These are phyloP conservation scores for Dermatophagoides farinae DNA, from an alignment of 1,140 invertebrate species.

Conservation along the genomic window DNA sequence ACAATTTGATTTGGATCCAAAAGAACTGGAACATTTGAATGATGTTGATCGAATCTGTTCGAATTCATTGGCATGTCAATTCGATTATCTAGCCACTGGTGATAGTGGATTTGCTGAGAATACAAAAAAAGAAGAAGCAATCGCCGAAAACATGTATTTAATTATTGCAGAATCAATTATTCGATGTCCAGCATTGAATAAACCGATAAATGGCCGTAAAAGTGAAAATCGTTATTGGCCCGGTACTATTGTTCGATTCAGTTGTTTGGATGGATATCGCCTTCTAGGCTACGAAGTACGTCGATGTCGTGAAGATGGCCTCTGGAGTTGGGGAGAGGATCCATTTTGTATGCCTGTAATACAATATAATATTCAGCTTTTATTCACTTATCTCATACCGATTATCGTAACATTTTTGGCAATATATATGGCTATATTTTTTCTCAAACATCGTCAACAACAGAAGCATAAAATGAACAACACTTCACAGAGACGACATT, in stretches of 20 bases:
- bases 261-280: conserved; percentile 69
- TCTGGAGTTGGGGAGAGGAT: conserved; percentile 21
- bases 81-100: conserved; percentile 63
- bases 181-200: conserved; percentile 65
- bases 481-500: too few species aligned
- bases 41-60: neutral
- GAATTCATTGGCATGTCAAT: conserved; percentile 46
- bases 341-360: conserved; percentile 32
- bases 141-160: conserved; percentile 12
- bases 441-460: too few species aligned
- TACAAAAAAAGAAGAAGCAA: conserved; percentile 34
- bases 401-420: neutral
- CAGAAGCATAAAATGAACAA: too few species aligned
- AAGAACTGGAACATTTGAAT: conserved; percentile 2
- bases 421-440: too few species aligned
- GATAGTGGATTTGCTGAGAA: conserved; percentile 62
- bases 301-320: conserved; percentile 55
- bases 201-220: conserved; percentile 68
- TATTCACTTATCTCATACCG: neutral
- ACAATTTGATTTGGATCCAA: conserved; percentile 34
- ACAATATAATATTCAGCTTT: conserved; percentile 31
- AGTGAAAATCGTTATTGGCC: conserved; percentile 70
- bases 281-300: conserved; percentile 59
- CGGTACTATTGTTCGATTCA: conserved; percentile 64
- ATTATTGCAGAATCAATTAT: conserved; percentile 31